Base-by-base conservation (phyloP, 2,113 vertebrate genomes). In the Dendropsophus ebraccatus region DNA sequence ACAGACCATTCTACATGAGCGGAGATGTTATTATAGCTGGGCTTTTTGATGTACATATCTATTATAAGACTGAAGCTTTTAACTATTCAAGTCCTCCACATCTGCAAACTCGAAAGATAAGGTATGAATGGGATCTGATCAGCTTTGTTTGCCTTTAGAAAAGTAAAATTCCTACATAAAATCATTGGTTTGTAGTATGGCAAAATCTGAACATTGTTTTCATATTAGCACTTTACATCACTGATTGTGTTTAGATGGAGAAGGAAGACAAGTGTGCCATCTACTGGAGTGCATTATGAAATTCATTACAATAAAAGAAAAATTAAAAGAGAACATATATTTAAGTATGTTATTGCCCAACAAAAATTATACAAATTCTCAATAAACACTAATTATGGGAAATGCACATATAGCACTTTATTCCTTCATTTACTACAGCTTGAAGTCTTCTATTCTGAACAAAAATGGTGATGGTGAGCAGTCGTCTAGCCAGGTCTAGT, bases 1-100 rank as follows among this genome's bases (percentile, higher is more conserved):
- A 86, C 72, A 81, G 84, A 58, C 84, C 84, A 10, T 86, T 86
- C 32, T 58, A 72, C 65, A 86, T 81, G 84, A 37, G 76, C 13
- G 84, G 84, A 73, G 84, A 86, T 81, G 67, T 86, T 14, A 7
- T 81, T 47, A 81, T 86, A 47, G 84, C 77, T 47, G 84, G 84
- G 19, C 65, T 86, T 30, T 37, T 86, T 81, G 84, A 86, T 81
- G 81, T 86, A 73, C 84, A 86, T 81, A 86, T 86, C 60, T 86
- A 86, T 56, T 86, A 58, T 60, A 80, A 81, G 62, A 80, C 84
- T 17, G 76, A 81, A 86, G 84, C 65, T 30, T 86, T 86, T 73
- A 73, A 80, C 41, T 86, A 49, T 73, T 86, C 84, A 58, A 80
- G 84, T 37, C 77, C 84, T 60, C 84, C 84, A 9, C 84, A 86